These are phyloP conservation scores for Danio tinwini DNA, from an alignment of 2,797 vertebrate genomes.

Conservation along the genomic window DNA sequence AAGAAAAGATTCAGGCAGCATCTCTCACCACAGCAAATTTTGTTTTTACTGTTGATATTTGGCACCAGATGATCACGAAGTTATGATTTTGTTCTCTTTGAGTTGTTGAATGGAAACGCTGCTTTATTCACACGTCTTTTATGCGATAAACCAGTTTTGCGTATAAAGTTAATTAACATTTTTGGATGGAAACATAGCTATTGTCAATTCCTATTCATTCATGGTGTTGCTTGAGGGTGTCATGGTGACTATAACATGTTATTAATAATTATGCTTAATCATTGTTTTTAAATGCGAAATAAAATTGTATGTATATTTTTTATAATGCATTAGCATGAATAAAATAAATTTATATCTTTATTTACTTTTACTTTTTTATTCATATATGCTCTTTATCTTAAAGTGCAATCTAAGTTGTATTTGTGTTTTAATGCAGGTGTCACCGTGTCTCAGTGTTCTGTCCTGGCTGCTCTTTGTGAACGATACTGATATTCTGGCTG, in stretches of 20 bases:
- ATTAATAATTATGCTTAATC: background rate
- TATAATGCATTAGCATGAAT: background rate
- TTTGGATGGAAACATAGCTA: too few relatives aligned
- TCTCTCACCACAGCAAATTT: too few relatives aligned
- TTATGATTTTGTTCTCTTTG: too few relatives aligned
- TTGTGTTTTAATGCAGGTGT: conserved; percentile 78
- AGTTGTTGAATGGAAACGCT: too few relatives aligned
- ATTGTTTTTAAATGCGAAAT: background rate
- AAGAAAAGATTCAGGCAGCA: too few relatives aligned
- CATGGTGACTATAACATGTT: background rate
- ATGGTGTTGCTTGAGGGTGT: background rate
- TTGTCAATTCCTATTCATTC: background rate
- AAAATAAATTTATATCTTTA: background rate
- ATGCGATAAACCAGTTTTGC: too few relatives aligned
- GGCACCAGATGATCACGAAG: too few relatives aligned
- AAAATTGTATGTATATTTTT: background rate
- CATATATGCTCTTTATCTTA: background rate
- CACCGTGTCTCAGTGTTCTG: conserved; percentile 92
- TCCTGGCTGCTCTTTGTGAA: conserved; percentile 97
- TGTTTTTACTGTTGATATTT: too few relatives aligned
- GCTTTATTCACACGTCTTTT: too few relatives aligned
- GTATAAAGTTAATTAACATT: too few relatives aligned
- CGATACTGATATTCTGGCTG: conserved; percentile 94
- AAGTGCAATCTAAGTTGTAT: background rate
- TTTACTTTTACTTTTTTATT: too few relatives aligned